Conservation (phyloP, 1,140 invertebrate species). For the Anastrepha ludens region DNA sequence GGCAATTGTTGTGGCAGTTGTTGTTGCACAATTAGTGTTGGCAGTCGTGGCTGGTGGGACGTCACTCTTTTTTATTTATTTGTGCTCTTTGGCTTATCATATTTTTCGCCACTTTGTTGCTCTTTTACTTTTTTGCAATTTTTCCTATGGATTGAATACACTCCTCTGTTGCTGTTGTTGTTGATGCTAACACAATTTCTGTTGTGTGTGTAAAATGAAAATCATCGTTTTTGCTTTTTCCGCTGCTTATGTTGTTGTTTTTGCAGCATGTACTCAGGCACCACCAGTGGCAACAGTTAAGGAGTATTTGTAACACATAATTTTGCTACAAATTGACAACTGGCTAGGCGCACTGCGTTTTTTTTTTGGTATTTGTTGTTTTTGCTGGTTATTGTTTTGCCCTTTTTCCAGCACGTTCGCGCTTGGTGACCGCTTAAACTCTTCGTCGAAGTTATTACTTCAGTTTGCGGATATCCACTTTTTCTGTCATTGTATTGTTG, state of each 20-base stretch:
- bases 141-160: neutral
- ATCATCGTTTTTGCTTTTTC: no score
- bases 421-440: neutral
- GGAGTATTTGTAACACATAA: constrained; percentile 25
- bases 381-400: neutral
- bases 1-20: constrained; percentile 20
- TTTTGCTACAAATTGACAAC: constrained; percentile 50
- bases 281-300: neutral
- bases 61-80: neutral
- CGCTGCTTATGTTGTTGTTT: neutral
- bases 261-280: neutral
- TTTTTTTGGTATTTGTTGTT: constrained; percentile 4
- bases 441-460: neutral
- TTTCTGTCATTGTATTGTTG: neutral
- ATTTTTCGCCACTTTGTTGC: neutral
- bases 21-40: constrained; percentile 49
- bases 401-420: neutral
- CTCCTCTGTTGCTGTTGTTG: neutral
- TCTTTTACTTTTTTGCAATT: neutral
- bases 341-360: neutral
- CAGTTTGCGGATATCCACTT: neutral
- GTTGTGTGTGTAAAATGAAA: neutral
- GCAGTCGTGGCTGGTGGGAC: constrained; percentile 30
- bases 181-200: neutral
- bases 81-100: neutral